Conservation (phyloP, 1,140 invertebrate species). For the Bactericera cockerelli region DNA sequence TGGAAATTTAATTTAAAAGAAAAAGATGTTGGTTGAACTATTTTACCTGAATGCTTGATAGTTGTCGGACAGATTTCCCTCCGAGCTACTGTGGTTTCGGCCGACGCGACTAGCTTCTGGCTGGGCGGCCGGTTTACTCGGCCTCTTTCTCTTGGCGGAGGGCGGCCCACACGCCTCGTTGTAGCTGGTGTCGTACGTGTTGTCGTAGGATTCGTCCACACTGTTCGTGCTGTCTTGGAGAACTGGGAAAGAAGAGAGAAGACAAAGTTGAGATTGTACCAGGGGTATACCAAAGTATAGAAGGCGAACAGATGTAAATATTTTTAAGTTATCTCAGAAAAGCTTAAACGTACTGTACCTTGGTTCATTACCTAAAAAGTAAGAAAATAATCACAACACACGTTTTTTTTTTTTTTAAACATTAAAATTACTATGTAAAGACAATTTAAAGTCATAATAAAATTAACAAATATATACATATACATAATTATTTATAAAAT, state of each 20-base stretch:
- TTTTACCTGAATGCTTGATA: neutral
- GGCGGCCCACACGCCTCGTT: neutral
- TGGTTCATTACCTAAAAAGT: no score
- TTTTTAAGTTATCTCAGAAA: neutral
- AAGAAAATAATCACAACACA: no score
- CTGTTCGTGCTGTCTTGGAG: conserved; percentile 5
- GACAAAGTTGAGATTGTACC: neutral
- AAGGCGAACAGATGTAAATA: neutral
- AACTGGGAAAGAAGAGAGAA: neutral
- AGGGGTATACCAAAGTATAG: no score
- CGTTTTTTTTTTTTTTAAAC: no score
- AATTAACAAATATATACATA: no score
- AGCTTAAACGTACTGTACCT: neutral
- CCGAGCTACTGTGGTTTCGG: no score
- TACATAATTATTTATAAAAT: no score
- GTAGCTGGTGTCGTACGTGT: neutral
- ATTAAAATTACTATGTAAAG: no score
- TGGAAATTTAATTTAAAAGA: no score
- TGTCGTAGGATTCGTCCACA: neutral
- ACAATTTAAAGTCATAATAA: no score
- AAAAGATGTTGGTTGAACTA: no score
- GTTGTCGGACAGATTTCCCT: neutral
- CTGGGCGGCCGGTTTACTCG: neutral
- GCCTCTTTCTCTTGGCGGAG: neutral
- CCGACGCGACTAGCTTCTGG: no score